Conservation (phyloP, 2,888 invertebrate genomes). For the Scrobipalpa costella region DNA sequence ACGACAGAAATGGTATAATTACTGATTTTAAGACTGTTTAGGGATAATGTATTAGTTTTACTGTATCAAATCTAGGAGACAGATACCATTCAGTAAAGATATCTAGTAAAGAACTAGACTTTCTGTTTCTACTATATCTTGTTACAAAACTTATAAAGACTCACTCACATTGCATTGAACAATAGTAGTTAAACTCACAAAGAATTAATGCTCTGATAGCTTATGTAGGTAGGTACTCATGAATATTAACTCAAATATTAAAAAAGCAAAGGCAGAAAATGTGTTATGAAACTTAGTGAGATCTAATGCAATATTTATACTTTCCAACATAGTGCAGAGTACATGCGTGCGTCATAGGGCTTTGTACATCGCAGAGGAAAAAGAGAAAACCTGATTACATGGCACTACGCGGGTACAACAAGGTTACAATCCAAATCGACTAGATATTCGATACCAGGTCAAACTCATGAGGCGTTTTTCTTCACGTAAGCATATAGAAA, state of each 20-base stretch:
- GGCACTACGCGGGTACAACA: conserved; percentile 35
- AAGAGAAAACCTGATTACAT: conserved; percentile 54
- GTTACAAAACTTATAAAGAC: neutral
- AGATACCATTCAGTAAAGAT: no score
- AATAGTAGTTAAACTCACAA: neutral
- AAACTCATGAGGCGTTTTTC: conserved; percentile 26
- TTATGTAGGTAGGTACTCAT: conserved; percentile 17
- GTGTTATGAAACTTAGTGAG: conserved; percentile 17
- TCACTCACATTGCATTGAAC: neutral
- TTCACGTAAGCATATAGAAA: conserved; percentile 33
- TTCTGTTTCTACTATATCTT: neutral
- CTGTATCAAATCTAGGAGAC: no score
- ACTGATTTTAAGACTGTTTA: no score
- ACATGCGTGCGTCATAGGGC: conserved; percentile 66
- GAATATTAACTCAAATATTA: neutral
- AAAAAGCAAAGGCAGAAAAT: neutral
- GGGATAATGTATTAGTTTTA: no score
- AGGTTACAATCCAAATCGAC: conserved; percentile 28
- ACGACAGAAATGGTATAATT: no score
- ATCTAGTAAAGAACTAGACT: neutral
- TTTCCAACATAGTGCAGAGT: conserved; percentile 51
- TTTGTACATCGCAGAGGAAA: conserved; percentile 44
- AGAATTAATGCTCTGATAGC: neutral
- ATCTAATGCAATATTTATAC: conserved; percentile 37
- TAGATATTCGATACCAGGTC: conserved; percentile 29